phyloP scores from a whole-genome alignment of 2,797 vertebrate genomes.

The Hirundo rustica region DNA sequence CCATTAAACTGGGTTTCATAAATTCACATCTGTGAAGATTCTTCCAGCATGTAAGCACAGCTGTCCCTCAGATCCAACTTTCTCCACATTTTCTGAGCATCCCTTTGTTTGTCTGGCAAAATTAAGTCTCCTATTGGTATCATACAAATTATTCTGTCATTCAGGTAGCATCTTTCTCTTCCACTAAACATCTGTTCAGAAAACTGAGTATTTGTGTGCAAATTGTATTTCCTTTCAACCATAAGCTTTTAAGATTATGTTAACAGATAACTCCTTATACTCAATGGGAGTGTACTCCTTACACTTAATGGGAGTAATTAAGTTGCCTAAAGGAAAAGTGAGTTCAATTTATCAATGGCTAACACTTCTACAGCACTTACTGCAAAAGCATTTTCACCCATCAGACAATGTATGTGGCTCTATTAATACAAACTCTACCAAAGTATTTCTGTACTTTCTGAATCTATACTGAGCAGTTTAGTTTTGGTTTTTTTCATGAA shows the following conservation, averaged over 20 bases:
- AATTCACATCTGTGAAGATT: conserved; percentile 40
- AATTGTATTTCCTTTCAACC: background rate
- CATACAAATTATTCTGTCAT: background rate
- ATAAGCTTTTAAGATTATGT: background rate
- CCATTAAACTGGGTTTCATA: conserved; percentile 27
- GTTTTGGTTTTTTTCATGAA: background rate
- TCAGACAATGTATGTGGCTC: background rate
- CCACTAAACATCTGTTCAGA: background rate
- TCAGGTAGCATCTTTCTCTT: background rate
- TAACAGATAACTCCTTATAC: background rate
- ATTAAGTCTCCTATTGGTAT: conserved; percentile 22
- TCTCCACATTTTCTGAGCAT: conserved; percentile 10
- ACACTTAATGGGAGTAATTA: background rate
- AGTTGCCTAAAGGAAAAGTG: background rate
- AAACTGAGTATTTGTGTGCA: background rate
- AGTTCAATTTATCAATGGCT: background rate
- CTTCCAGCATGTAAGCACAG: conserved; percentile 27
- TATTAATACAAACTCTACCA: background rate
- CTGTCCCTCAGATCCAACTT: conserved; percentile 24
- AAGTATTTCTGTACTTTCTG: background rate
- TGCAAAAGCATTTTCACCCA: background rate
- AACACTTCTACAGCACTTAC: background rate
- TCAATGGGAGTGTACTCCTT: background rate
- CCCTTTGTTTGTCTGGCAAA: conserved; percentile 31
- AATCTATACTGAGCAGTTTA: background rate